Percentiles rank a stretch among this genome's conserved stretches.
Evolutionary conservation across 2,113 vertebrate species (phyloP).

Genomic region (Pteronura brasiliensis): DNA sequence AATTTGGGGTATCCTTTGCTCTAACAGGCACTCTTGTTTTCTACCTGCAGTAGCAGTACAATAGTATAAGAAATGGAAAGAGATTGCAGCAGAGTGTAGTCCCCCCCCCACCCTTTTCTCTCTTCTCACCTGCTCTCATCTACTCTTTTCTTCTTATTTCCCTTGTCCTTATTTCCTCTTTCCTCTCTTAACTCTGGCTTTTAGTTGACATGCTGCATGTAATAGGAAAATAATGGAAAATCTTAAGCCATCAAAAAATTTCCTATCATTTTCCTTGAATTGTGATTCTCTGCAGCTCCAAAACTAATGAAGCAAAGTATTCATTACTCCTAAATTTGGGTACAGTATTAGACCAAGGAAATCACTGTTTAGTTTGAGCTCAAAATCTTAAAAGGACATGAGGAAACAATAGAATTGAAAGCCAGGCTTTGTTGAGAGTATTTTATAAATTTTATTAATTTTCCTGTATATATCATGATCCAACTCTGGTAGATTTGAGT

Average conservation of each 20-base stretch:
- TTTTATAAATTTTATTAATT: slow-evolving; percentile 21
- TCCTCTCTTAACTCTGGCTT: not conserved
- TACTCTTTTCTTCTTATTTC: not conserved
- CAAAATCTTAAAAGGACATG: not conserved
- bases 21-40: not conserved
- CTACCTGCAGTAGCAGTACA: not conserved
- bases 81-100: not conserved
- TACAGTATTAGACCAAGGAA: not conserved
- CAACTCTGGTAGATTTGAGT: not conserved
- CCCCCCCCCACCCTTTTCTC: not conserved
- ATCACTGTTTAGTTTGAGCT: not conserved
- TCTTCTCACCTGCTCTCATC: not conserved
- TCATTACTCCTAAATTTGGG: not conserved
- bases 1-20: not conserved
- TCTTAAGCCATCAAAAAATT: not conserved
- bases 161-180: not conserved
- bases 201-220: not conserved
- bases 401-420: not conserved
- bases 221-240: not conserved
- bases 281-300: not conserved
- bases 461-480: not conserved
- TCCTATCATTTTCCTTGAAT: not conserved
- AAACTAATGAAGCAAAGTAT: not conserved
- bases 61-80: not conserved
- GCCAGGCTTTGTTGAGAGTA: not conserved